These are phyloP conservation scores for Apis laboriosa DNA, from an alignment of 1,140 invertebrate genomes.

Conservation along the genomic window DNA sequence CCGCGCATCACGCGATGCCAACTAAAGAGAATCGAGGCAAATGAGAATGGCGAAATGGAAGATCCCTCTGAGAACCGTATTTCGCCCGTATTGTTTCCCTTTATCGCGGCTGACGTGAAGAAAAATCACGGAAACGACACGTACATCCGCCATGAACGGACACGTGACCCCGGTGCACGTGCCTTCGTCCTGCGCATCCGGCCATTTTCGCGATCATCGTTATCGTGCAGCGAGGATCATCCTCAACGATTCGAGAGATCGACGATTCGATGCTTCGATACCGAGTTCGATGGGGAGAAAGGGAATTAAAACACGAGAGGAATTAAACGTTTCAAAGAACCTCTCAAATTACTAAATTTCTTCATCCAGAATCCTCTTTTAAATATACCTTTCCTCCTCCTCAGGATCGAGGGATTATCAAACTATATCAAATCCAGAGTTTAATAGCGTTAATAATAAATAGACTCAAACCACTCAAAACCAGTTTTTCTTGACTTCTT, in stretches of 20 bases:
- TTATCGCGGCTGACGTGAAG: conserved; percentile 39
- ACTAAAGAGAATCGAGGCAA: conserved; percentile 12
- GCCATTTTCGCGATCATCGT: conserved; percentile 22
- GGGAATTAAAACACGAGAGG: too few relatives aligned
- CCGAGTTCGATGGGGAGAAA: too few relatives aligned
- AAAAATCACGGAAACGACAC: conserved; percentile 51
- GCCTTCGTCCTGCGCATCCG: conserved; percentile 15
- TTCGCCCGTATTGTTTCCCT: conserved; percentile 48
- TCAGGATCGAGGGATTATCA: background rate
- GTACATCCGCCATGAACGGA: conserved; percentile 32
- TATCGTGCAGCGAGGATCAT: background rate
- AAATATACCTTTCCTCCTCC: background rate
- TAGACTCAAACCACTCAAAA: background rate
- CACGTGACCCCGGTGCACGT: conserved; percentile 28
- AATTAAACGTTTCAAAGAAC: background rate
- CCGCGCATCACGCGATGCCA: conserved; percentile 15
- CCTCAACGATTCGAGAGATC: background rate
- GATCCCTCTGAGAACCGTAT: conserved; percentile 45
- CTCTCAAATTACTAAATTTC: too few relatives aligned
- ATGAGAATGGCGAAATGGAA: conserved; percentile 15
- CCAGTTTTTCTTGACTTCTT: conserved; percentile 19
- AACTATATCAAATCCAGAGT: background rate
- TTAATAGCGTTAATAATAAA: background rate
- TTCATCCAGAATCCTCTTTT: background rate
- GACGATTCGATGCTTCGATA: background rate